Evolutionary conservation across 2,888 invertebrate species (phyloP).

Genomic region (Lochmaea capreae): DNA sequence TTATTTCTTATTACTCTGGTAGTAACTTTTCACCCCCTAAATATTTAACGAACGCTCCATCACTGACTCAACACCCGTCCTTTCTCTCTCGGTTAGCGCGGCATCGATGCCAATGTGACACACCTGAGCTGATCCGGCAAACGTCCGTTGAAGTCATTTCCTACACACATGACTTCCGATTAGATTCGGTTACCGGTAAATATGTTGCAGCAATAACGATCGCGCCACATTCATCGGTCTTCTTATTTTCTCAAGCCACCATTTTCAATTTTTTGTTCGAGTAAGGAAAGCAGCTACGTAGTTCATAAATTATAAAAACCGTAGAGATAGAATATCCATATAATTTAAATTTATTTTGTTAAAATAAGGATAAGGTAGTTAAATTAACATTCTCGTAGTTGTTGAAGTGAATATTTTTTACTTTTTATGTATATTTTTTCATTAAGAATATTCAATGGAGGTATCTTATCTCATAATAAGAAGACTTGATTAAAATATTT

Average conservation of each 20-base stretch:
- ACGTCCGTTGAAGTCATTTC: slow-evolving; percentile 64
- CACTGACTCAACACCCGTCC: not conserved
- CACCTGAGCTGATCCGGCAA: slow-evolving; percentile 61
- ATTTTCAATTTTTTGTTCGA: not conserved
- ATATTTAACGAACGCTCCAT: not conserved
- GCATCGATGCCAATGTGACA: slow-evolving; percentile 47
- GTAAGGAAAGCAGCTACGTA: not conserved
- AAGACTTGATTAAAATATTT: no score
- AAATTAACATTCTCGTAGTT: no score
- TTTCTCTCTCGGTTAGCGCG: slow-evolving; percentile 12
- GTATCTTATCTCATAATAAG: no score
- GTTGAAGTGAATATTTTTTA: no score
- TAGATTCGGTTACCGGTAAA: slow-evolving; percentile 53
- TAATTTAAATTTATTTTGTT: no score
- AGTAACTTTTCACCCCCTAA: not conserved
- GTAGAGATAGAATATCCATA: no score
- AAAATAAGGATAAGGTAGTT: no score
- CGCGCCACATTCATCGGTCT: slow-evolving; percentile 2
- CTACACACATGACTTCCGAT: slow-evolving; percentile 65
- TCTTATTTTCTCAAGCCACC: not conserved
- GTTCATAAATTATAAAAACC: no score
- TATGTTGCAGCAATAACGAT: not conserved
- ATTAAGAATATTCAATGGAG: no score
- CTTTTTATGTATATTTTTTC: no score
- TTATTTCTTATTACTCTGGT: no score